Conservation (phyloP, 2,888 invertebrate species). For the Cephus pulcher region DNA sequence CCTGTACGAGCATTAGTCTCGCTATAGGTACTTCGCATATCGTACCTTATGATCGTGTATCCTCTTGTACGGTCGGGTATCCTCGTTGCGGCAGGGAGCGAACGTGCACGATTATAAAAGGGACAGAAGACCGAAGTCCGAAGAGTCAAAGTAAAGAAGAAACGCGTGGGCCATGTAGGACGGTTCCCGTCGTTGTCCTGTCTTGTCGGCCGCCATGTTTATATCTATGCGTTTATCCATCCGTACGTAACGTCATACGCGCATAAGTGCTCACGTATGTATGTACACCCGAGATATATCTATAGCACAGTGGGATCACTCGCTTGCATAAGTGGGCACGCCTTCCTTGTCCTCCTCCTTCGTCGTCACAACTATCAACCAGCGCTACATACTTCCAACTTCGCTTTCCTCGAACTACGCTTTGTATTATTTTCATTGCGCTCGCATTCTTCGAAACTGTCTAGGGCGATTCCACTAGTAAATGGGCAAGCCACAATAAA, state of each 20-base stretch:
- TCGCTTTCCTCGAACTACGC: not conserved
- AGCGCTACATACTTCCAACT: not conserved
- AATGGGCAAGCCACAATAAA: no score
- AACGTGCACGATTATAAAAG: not conserved
- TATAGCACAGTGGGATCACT: slow-evolving; percentile 6
- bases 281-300: slow-evolving; percentile 11
- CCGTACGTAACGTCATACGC: not conserved
- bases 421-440: not conserved
- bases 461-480: no score
- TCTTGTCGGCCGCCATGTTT: slow-evolving; percentile 18
- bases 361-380: slow-evolving; percentile 6
- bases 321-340: slow-evolving; percentile 21
- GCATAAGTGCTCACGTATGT: slow-evolving; percentile 4
- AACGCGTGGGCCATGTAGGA: slow-evolving; percentile 30
- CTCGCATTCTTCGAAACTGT: not conserved
- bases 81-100: not conserved
- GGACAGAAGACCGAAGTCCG: not conserved
- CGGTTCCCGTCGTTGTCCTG: slow-evolving; percentile 14
- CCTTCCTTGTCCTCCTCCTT: slow-evolving; percentile 10
- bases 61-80: not conserved
- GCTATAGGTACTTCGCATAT: not conserved
- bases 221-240: slow-evolving; percentile 3
- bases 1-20: not conserved
- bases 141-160: not conserved
- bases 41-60: not conserved